phyloP scores from a whole-genome alignment of 23 tunicate species.

The Trididemnum nubilum region DNA sequence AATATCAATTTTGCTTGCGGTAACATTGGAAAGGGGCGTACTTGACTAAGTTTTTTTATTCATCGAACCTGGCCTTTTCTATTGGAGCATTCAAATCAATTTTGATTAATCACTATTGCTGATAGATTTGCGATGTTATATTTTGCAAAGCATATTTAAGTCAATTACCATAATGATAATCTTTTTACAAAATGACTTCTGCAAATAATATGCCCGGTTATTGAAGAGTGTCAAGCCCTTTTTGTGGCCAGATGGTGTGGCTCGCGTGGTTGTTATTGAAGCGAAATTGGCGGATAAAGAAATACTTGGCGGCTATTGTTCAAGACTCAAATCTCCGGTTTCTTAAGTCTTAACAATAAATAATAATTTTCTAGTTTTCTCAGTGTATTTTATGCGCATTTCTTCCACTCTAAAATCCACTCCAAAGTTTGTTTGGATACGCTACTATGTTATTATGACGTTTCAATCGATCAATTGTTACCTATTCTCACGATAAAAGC shows the following conservation, averaged over 20 bases:
- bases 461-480: not conserved
- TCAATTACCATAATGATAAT: no score
- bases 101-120: no score
- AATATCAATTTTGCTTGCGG: no score
- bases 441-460: slow-evolving; percentile 8
- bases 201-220: no score
- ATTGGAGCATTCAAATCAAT: no score
- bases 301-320: not conserved
- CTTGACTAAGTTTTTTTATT: no score
- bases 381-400: not conserved
- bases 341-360: not conserved
- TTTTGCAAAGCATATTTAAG: no score
- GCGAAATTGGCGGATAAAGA: not conserved
- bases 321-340: not conserved
- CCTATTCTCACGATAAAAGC: slow-evolving; percentile 11
- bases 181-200: no score
- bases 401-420: not conserved
- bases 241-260: not conserved
- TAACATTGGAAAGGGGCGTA: no score
- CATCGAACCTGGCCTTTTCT: no score
- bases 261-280: not conserved
- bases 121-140: no score
- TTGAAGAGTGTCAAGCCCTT: no score
- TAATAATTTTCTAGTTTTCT: slow-evolving; percentile 33
- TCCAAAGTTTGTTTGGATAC: slow-evolving; percentile 16